Conservation (phyloP, 2,113 vertebrate genomes). For the Polypterus senegalus region DNA sequence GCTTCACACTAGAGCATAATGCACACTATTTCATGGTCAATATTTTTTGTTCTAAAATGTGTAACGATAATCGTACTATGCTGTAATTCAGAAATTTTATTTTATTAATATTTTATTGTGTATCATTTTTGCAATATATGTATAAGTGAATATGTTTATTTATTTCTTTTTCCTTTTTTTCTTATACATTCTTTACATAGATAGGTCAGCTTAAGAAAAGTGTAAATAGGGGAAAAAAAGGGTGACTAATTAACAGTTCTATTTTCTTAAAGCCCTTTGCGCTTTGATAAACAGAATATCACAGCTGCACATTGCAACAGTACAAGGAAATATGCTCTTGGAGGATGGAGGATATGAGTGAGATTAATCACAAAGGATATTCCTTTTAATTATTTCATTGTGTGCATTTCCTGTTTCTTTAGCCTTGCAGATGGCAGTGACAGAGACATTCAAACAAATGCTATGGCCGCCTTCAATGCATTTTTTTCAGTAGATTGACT, state of each 20-base stretch:
- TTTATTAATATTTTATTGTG: too few species aligned
- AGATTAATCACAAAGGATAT: constrained; percentile 44
- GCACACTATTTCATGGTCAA: too few species aligned
- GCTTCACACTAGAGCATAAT: too few species aligned
- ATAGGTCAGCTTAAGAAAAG: too few species aligned
- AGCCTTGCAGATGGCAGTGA: constrained; percentile 36
- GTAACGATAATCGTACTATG: too few species aligned
- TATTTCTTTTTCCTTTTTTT: too few species aligned
- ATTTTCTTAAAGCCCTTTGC: constrained; percentile 12
- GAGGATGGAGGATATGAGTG: constrained; percentile 46
- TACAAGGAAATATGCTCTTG: constrained; percentile 45
- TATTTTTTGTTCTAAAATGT: too few species aligned
- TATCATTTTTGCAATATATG: too few species aligned
- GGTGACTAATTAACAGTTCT: neutral
- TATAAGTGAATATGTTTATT: too few species aligned
- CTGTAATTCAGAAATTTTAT: too few species aligned
- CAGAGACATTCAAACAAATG: constrained; percentile 30
- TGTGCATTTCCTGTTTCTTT: constrained; percentile 36
- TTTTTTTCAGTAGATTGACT: constrained; percentile 34
- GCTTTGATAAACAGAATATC: constrained; percentile 23
- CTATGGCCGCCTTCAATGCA: constrained; percentile 22
- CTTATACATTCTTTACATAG: too few species aligned
- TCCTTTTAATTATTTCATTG: constrained; percentile 35
- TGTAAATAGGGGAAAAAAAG: too few species aligned
- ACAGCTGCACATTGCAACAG: constrained; percentile 44